Evolutionary conservation across 2,113 vertebrate species (phyloP).

Genomic region (Mobula hypostoma): DNA sequence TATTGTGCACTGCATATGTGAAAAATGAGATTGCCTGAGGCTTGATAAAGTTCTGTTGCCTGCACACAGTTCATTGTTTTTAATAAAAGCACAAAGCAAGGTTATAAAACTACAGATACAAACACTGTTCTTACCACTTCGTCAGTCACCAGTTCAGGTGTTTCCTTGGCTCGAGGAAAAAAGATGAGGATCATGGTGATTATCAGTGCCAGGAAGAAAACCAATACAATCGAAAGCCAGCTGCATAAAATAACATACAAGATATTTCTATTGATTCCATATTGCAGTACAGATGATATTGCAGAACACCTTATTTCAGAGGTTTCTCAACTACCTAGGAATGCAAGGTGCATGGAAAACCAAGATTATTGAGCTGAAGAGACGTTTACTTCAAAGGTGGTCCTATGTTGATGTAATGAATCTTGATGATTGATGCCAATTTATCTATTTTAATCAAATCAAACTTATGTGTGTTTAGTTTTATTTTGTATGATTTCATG

Average conservation of each 20-base stretch:
- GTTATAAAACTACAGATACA: constrained; percentile 14
- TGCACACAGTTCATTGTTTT: constrained; percentile 32
- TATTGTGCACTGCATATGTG: background rate
- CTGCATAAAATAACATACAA: background rate
- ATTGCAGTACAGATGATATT: background rate
- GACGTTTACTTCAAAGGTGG: constrained; percentile 9
- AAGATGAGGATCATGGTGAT: constrained; percentile 63
- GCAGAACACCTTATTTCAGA: background rate
- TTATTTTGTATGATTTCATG: background rate
- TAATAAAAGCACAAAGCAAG: constrained; percentile 24
- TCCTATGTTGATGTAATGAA: background rate
- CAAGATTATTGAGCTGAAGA: background rate
- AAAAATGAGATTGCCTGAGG: constrained; percentile 15
- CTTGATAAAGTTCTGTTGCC: constrained; percentile 20
- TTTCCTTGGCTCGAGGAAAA: constrained; percentile 68
- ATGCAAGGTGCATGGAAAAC: background rate
- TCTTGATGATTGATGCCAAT: background rate
- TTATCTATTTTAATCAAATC: background rate
- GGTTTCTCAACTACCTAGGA: background rate
- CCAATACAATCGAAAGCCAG: constrained; percentile 62
- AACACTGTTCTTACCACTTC: constrained; percentile 57
- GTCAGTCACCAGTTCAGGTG: constrained; percentile 55
- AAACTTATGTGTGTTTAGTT: background rate
- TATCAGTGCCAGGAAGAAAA: constrained; percentile 62
- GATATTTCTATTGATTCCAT: background rate